Percentiles rank a stretch among this genome's conserved stretches.
These are phyloP conservation scores for Tenrec ecaudatus DNA, from an alignment of 2,113 vertebrate species.

Conservation along the genomic window DNA sequence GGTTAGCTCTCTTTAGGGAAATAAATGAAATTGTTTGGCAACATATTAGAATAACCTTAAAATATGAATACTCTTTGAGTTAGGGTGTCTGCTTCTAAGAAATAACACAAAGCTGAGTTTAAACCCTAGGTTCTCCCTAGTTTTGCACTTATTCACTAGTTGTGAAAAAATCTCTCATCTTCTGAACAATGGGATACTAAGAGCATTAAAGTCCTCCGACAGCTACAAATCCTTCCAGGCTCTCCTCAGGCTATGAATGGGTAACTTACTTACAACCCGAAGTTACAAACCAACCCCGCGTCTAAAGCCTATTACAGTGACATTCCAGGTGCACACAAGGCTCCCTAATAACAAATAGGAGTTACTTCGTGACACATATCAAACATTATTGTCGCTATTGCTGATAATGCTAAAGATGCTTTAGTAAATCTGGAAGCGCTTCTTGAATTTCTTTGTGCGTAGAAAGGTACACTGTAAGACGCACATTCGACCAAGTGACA, in stretches of 20 bases:
- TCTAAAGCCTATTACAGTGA: no score
- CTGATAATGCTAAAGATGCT: no score
- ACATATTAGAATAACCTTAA: background rate
- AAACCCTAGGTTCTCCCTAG: background rate
- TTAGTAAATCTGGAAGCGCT: no score
- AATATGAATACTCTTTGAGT: background rate
- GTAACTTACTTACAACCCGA: no score
- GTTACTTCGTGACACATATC: no score
- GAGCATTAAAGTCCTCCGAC: background rate
- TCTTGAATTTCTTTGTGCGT: no score
- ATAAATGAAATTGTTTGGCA: background rate
- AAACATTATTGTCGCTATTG: no score
- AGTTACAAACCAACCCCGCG: no score
- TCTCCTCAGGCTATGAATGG: no score
- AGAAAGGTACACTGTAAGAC: background rate
- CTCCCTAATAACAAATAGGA: no score
- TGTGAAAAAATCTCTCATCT: background rate
- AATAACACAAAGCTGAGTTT: background rate
- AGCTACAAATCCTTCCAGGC: constrained; percentile 34
- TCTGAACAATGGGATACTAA: background rate
- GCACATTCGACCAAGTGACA: background rate
- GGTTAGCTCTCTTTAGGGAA: no score
- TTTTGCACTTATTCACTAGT: background rate
- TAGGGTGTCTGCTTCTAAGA: background rate
- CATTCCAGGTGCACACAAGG: no score